These are phyloP conservation scores for Phaethornis superciliosus DNA, from an alignment of 2,113 vertebrate species.

Conservation along the genomic window DNA sequence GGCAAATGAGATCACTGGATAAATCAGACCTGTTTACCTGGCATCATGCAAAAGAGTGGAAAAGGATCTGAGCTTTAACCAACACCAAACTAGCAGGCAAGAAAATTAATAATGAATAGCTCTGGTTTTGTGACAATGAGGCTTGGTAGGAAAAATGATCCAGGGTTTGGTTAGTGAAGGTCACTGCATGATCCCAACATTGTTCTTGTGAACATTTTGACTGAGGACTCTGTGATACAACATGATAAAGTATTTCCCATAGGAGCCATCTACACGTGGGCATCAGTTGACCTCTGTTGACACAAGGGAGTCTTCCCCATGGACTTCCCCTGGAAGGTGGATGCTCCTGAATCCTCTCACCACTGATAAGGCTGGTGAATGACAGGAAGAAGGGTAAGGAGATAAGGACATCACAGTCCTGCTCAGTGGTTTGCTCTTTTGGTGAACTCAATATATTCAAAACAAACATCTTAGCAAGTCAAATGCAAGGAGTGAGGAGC, in stretches of 20 bases:
- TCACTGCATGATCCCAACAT: not conserved
- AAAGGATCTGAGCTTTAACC: not conserved
- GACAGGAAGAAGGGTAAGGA: not conserved
- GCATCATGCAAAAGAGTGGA: conserved; percentile 20
- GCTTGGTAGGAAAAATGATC: not conserved
- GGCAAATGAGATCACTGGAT: conserved; percentile 61
- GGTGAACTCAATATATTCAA: not conserved
- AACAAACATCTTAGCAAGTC: not conserved
- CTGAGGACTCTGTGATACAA: not conserved
- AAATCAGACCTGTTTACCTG: conserved; percentile 54
- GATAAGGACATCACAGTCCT: not conserved
- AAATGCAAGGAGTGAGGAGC: not conserved
- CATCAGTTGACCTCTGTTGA: not conserved
- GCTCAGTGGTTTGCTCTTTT: not conserved
- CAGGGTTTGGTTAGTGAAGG: not conserved
- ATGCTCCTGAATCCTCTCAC: not conserved
- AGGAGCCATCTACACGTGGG: not conserved
- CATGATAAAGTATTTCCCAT: not conserved
- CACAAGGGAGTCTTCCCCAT: not conserved
- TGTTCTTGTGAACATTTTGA: not conserved
- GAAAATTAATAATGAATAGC: not conserved
- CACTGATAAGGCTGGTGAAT: fast-evolving
- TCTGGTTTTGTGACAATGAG: fast-evolving
- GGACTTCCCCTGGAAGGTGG: not conserved
- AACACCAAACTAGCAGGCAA: not conserved